These are phyloP conservation scores for Hycleus cichorii DNA, from an alignment of 1,140 invertebrate species.

Conservation along the genomic window DNA sequence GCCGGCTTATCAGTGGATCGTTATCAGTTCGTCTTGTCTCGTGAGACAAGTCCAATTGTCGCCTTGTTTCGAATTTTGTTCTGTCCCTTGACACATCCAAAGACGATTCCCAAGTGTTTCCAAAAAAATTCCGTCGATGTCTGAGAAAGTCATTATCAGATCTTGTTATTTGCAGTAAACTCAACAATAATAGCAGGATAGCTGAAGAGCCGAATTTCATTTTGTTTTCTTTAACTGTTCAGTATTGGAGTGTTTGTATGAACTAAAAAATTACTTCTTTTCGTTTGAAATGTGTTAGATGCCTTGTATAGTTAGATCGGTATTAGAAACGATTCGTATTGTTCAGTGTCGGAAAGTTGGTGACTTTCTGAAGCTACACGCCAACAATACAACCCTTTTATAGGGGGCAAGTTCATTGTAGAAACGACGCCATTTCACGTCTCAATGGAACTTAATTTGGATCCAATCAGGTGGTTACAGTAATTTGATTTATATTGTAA, in stretches of 20 bases:
- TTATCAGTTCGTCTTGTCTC: too few species aligned
- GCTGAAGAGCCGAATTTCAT: background rate
- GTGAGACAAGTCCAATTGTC: too few species aligned
- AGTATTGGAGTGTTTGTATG: background rate
- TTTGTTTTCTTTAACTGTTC: slow-evolving; percentile 3
- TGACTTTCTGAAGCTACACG: slow-evolving; percentile 5
- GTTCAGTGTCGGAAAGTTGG: slow-evolving; percentile 3
- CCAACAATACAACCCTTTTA: background rate
- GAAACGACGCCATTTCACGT: slow-evolving; percentile 2
- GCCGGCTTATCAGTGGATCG: too few species aligned
- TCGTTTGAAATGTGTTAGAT: background rate
- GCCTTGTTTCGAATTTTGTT: background rate
- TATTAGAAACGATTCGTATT: background rate
- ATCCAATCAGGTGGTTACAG: slow-evolving; percentile 7
- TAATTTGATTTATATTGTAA: background rate
- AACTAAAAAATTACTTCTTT: slow-evolving; percentile 1
- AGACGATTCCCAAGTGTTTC: slow-evolving; percentile 5
- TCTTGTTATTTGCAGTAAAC: background rate
- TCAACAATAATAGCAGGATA: background rate
- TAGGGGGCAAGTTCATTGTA: too few species aligned
- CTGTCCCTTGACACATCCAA: background rate
- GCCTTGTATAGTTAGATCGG: slow-evolving; percentile 12
- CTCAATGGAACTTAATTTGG: background rate
- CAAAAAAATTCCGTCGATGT: slow-evolving; percentile 8
- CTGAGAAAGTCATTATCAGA: slow-evolving; percentile 8